These are phyloP conservation scores for Escarpia spicata DNA, from an alignment of 2,888 invertebrate genomes.

Conservation along the genomic window DNA sequence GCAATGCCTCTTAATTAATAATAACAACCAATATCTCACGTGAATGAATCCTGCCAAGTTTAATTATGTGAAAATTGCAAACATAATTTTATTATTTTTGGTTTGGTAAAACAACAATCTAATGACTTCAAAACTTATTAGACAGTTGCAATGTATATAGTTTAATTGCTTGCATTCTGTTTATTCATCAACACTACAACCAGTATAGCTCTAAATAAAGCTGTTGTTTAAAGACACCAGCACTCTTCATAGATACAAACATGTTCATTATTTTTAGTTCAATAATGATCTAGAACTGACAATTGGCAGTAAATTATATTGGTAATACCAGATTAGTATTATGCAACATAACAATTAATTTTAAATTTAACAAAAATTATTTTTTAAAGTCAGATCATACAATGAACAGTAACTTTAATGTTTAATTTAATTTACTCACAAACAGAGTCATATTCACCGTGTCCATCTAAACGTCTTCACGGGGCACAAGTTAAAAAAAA, in stretches of 20 bases:
- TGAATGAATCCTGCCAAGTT: not conserved
- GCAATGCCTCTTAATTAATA: not conserved
- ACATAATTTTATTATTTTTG: not conserved
- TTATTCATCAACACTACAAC: not conserved
- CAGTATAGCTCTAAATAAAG: not conserved
- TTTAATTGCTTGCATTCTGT: not conserved
- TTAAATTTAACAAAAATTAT: too few relatives aligned
- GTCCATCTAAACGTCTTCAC: too few relatives aligned
- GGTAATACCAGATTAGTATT: not conserved
- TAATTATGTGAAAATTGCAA: not conserved
- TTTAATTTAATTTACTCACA: too few relatives aligned
- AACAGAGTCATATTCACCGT: too few relatives aligned
- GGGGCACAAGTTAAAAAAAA: too few relatives aligned
- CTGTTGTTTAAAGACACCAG: slow-evolving; percentile 4
- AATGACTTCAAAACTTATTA: not conserved
- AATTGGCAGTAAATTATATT: not conserved
- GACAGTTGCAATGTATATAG: not conserved
- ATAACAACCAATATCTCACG: not conserved
- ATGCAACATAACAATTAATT: too few relatives aligned
- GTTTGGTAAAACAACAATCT: not conserved
- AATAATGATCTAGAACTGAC: not conserved
- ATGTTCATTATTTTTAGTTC: not conserved
- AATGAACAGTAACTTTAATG: too few relatives aligned
- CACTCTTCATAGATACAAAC: not conserved
- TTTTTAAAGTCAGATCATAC: too few relatives aligned